Base-by-base conservation (phyloP, 2,888 invertebrate genomes). In the Steinernema hermaphroditum region DNA sequence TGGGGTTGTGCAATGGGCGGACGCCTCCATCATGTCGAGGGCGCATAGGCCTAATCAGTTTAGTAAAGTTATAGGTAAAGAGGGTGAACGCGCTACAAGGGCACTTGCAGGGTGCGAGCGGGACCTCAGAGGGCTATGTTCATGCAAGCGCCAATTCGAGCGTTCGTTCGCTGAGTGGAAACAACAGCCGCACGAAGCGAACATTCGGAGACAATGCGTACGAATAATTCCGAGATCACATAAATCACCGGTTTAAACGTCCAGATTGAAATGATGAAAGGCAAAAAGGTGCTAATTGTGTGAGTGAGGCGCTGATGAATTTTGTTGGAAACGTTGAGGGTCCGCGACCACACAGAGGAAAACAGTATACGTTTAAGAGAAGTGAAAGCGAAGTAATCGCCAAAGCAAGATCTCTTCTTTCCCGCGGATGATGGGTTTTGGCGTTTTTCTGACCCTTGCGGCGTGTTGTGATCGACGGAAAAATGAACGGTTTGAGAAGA, bases 41-140 rank as follows among this genome's bases (percentile, higher is more conserved):
- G 62, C 62, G 62, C 62, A 62, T 62, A 62, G 62, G 62, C 62
- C 62, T 62, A 62, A 62, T 62, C 62, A 62, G 62, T 62, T 62
- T 62, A 62, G 62, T 62, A 62, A 62, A 62, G 62, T 62, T 62
- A 62, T 62, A 62, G 62, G 62, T 62, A 62, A 54, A 54, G 54
- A 54, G 54, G 54, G 54, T 54, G 54, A 54, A 27, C 62, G 62
- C 27, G 27, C 27, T 6, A 16, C 32, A 29, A 32, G 29, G 22
- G 62, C 32, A 32, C 32, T 62, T 62, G 62, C 62, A 32, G 16
- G 22, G 16, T 16, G 62, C 62, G 32, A 12, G 37, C 37, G 37
- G 12, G 37, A 37, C 4, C 37, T 37, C 37, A 8, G 4, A 12
- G 37, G 37, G 37, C 37, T 12, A 37, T 8, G 37, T 37, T 37